A percentile compares a stretch with the other conserved stretches of the same genome.
These are phyloP conservation scores for Felis chaus DNA, from an alignment of 2,113 vertebrate genomes.

Conservation along the genomic window DNA sequence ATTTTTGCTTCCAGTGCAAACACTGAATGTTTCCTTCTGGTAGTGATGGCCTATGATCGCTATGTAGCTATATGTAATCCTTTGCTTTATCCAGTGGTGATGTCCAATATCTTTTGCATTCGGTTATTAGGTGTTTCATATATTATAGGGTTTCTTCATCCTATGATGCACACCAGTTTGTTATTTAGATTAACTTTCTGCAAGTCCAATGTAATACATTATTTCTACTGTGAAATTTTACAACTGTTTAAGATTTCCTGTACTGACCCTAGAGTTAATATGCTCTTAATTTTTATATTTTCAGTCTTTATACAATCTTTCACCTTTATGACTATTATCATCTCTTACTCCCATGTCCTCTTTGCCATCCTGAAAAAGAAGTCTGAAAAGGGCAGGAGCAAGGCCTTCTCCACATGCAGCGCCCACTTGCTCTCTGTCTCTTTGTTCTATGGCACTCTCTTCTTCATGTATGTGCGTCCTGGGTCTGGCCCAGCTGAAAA, in stretches of 20 bases:
- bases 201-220: conserved; percentile 73
- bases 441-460: conserved; percentile 62
- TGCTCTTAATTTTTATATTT: conserved; percentile 62
- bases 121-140: conserved; percentile 59
- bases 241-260: conserved; percentile 73
- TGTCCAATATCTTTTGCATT: conserved; percentile 56
- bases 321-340: conserved; percentile 59
- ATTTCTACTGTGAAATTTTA: conserved; percentile 76
- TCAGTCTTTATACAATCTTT: conserved; percentile 57
- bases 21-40: conserved; percentile 74
- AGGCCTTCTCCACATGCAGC: conserved; percentile 60
- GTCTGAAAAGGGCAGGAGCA: conserved; percentile 37
- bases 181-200: conserved; percentile 81
- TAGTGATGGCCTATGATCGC: conserved; percentile 71
- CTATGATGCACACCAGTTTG: conserved; percentile 67
- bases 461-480: conserved; percentile 64
- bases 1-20: conserved; percentile 69
- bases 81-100: conserved; percentile 65
- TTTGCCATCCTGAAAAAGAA: conserved; percentile 44
- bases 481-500: neutral
- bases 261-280: conserved; percentile 59
- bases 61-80: conserved; percentile 74
- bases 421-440: conserved; percentile 61
- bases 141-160: conserved; percentile 61
- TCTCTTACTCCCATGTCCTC: conserved; percentile 63